These are phyloP conservation scores for Chaetodon auriga DNA, from an alignment of 2,113 vertebrate species.

Conservation along the genomic window DNA sequence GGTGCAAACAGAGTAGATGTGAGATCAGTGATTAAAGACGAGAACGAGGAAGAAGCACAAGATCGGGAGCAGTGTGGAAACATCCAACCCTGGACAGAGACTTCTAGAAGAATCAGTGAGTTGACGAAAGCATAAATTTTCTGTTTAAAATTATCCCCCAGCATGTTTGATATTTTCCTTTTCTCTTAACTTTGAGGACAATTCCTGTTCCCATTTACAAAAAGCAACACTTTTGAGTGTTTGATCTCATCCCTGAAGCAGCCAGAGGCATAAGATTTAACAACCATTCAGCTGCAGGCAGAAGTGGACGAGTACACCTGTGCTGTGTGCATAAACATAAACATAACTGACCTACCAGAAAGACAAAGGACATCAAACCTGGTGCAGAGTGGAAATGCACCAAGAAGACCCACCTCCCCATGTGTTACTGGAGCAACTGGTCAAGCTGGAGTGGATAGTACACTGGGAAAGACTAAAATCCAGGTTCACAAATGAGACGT, in stretches of 20 bases:
- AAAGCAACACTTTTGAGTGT: neutral
- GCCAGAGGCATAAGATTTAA: neutral
- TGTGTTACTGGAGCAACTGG: neutral
- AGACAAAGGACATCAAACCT: constrained; percentile 2
- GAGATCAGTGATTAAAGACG: neutral
- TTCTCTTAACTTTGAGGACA: neutral
- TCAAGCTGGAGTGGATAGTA: neutral
- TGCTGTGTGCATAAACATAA: too few relatives aligned
- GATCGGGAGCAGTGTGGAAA: neutral
- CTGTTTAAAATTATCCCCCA: constrained; percentile 2
- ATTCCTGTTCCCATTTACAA: constrained; percentile 1
- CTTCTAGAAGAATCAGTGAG: constrained; percentile 19
- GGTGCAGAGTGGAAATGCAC: constrained; percentile 3
- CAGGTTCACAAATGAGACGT: neutral
- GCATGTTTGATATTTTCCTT: neutral
- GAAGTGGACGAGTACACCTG: neutral
- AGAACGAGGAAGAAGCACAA: constrained; percentile 14
- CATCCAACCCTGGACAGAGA: constrained; percentile 1
- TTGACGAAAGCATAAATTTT: neutral
- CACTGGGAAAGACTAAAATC: neutral
- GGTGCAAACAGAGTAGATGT: neutral
- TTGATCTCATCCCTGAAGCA: neutral
- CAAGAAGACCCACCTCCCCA: neutral
- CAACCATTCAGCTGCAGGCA: neutral
- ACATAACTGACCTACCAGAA: neutral